Conservation (phyloP, 2,113 vertebrate genomes). For the Phyllostomus discolor region DNA sequence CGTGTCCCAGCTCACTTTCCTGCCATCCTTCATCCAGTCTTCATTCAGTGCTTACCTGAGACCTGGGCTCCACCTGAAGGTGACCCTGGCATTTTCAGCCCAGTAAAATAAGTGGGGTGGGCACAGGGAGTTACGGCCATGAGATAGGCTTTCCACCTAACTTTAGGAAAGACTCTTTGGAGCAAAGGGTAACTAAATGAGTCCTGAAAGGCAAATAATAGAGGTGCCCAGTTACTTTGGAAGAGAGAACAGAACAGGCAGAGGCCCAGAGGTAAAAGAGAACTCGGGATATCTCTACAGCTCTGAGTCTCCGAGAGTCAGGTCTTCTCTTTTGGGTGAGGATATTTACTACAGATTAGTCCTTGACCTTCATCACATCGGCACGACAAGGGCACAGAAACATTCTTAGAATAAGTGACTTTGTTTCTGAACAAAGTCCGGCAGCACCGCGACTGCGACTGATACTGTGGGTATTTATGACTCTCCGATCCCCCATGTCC, state of each 20-base stretch:
- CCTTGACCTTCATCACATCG: not conserved
- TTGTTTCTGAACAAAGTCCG: not conserved
- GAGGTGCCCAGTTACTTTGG: not conserved
- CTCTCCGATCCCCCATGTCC: not conserved
- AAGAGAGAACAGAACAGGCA: not conserved
- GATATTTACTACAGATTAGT: not conserved
- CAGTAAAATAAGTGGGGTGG: not conserved
- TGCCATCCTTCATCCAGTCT: not conserved
- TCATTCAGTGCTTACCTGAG: not conserved
- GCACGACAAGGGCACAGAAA: not conserved
- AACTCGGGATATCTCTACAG: fast-evolving
- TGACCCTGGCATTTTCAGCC: not conserved
- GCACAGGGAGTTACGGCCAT: fast-evolving
- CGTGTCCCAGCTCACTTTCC: not conserved
- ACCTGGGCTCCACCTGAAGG: not conserved
- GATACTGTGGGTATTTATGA: not conserved
- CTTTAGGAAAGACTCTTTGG: not conserved
- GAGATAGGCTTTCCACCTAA: not conserved
- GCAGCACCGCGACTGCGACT: no score
- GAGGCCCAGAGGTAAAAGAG: not conserved
- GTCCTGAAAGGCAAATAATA: not conserved
- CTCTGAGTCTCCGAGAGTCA: not conserved
- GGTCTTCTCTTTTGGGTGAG: not conserved
- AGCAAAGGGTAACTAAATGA: not conserved
- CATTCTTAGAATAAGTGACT: not conserved